Evolutionary conservation across 2,888 invertebrate species (phyloP), one percentile per base, ranked within the genome.

Genomic region (Agonopterix arenella): DNA sequence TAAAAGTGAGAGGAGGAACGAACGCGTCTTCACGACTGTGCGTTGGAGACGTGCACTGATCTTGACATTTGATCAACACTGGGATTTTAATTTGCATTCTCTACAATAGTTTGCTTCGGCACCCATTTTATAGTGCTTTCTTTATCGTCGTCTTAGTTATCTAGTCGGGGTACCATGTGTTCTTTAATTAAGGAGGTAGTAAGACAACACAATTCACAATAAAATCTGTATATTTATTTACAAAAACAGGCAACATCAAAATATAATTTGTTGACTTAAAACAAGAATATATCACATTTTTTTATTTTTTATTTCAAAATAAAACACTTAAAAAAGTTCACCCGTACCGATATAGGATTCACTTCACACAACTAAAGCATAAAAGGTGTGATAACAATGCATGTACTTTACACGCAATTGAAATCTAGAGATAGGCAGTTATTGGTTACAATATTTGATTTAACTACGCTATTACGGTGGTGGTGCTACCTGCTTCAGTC

Each of bases 41-140:
- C 64, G 61, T 63, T 57, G 61, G 52, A 51, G 58, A 65, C 57
- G 58, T 64, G 63, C 61, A 64, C 62, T 80, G 80, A 76, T 79
- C 82, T 81, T 83, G 84, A 84, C 84, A 83, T 84, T 82, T 77
- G 57, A 61, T 61, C 54, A 55, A 55, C 59, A 57, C 57, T 62
- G 66, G 67, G 70, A 69, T 74, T 76, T 66, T 56, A 66, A 71
- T 71, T 64, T 60, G 58, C 61, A 62, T 65, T 51, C 49, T 43
- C 49, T 43, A 13, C 2, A 13, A 13, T 13, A 49, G 55, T 56
- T 48, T 49, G 44, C 52, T 57, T 51, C 11, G 51, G 48, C 59
- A 59, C 48, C 59, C 63, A 60, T 57, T 44, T 36, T 45, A 8
- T 41, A 46, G 49, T 49, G 53, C 59, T 69, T 64, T 62, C 59